Evolutionary conservation across 2,888 invertebrate species (phyloP).

Genomic region (Ctenicera cuprea): DNA sequence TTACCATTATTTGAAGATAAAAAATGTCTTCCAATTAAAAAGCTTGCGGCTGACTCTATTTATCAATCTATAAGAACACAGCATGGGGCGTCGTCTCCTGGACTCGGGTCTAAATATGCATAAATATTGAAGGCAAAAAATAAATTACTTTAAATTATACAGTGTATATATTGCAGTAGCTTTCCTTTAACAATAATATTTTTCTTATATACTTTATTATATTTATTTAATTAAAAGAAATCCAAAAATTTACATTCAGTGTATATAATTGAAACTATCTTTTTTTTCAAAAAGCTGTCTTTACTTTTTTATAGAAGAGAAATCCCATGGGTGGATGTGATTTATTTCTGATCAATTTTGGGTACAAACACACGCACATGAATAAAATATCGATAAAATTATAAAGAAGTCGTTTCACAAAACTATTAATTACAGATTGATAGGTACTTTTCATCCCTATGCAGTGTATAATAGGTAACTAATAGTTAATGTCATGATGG

Average conservation of each 20-base stretch:
- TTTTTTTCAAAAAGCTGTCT: too few relatives aligned
- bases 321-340: neutral
- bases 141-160: conserved; percentile 66
- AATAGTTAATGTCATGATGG: conserved; percentile 71
- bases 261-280: too few relatives aligned
- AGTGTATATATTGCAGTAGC: conserved; percentile 53
- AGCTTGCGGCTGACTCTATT: conserved; percentile 71
- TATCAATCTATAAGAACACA: conserved; percentile 72
- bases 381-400: conserved; percentile 44
- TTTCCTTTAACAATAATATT: conserved; percentile 41
- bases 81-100: conserved; percentile 68
- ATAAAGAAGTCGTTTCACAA: conserved; percentile 50
- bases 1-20: conserved; percentile 72
- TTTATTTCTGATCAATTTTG: neutral
- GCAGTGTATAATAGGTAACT: conserved; percentile 70
- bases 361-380: neutral
- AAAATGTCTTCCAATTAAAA: conserved; percentile 73
- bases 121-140: conserved; percentile 68
- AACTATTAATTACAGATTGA: conserved; percentile 70
- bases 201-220: conserved; percentile 10
- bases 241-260: too few relatives aligned
- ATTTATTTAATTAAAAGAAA: neutral
- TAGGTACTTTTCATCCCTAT: conserved; percentile 67
- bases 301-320: neutral
- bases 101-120: conserved; percentile 66